Evolutionary conservation across 2,888 invertebrate genomes (phyloP).

Genomic region (Hesperia comma): DNA sequence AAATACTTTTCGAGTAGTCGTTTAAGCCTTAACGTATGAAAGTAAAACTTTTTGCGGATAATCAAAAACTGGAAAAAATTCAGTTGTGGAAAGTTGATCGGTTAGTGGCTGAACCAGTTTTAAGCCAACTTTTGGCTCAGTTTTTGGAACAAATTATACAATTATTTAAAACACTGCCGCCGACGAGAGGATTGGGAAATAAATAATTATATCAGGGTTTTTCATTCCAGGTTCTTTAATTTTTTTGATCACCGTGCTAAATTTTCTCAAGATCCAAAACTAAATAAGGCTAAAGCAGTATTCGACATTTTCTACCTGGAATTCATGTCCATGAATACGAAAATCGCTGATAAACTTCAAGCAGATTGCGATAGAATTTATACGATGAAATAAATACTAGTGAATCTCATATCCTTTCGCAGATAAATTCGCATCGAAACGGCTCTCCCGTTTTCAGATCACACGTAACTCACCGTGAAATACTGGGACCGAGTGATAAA

Average conservation of each 20-base stretch:
- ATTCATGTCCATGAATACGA: neutral
- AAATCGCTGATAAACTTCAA: constrained; percentile 7
- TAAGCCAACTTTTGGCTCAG: constrained; percentile 5
- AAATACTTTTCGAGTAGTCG: constrained; percentile 26
- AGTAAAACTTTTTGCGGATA: constrained; percentile 31
- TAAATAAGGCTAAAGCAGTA: too few relatives aligned
- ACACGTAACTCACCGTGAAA: constrained; percentile 45
- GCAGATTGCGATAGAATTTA: constrained; percentile 24
- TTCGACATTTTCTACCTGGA: neutral
- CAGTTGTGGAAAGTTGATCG: constrained; percentile 26
- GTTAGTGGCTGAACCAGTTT: constrained; percentile 15
- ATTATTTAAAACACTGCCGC: neutral
- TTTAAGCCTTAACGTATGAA: constrained; percentile 28
- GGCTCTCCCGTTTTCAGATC: constrained; percentile 43
- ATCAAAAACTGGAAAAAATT: constrained; percentile 21
- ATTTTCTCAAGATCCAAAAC: too few relatives aligned
- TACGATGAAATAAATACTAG: constrained; percentile 25
- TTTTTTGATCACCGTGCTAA: too few relatives aligned
- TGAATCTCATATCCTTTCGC: constrained; percentile 21
- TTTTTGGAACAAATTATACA: constrained; percentile 12
- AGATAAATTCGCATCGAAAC: constrained; percentile 44
- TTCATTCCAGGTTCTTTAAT: too few relatives aligned
- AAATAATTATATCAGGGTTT: too few relatives aligned
- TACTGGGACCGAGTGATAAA: constrained; percentile 35
- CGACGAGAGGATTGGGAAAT: neutral